Evolutionary conservation across 2,113 vertebrate species (phyloP).

Genomic region (Bufo bufo): DNA sequence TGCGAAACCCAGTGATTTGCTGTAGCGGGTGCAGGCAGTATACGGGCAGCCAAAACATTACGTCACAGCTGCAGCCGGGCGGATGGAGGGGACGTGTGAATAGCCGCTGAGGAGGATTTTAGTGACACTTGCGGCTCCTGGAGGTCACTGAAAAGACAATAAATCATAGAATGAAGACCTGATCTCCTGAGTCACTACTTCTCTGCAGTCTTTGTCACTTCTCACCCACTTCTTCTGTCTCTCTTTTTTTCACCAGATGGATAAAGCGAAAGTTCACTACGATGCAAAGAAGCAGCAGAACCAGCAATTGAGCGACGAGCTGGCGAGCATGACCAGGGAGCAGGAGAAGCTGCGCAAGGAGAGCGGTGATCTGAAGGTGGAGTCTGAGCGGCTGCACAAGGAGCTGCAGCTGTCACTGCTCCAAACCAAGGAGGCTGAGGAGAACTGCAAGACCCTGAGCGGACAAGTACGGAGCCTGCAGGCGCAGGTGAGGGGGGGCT

Average conservation of each 20-base stretch:
- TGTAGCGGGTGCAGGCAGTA: no score
- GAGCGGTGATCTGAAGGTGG: constrained; percentile 66
- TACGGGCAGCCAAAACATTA: no score
- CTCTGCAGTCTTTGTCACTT: not conserved
- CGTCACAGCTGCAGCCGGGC: no score
- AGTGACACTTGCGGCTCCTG: no score
- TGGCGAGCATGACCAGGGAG: constrained; percentile 70
- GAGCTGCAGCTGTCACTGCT: constrained; percentile 77
- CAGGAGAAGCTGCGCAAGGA: constrained; percentile 77
- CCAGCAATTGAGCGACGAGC: constrained; percentile 74
- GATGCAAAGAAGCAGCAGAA: constrained; percentile 87
- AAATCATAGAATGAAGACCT: no score
- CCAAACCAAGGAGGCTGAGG: constrained; percentile 73
- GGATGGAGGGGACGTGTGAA: no score
- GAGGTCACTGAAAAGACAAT: no score
- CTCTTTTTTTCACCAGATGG: constrained; percentile 73
- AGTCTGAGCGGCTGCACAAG: constrained; percentile 71
- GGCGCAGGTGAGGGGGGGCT: constrained; percentile 76
- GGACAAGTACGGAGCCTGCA: constrained; percentile 78
- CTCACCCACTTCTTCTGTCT: not conserved
- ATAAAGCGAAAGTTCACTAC: constrained; percentile 84
- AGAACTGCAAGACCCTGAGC: constrained; percentile 72
- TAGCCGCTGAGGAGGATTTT: no score
- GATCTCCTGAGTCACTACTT: no score
- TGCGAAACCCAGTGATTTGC: no score